Evolutionary conservation across 2,888 invertebrate genomes (phyloP).

Genomic region (Tortricodes alternella): DNA sequence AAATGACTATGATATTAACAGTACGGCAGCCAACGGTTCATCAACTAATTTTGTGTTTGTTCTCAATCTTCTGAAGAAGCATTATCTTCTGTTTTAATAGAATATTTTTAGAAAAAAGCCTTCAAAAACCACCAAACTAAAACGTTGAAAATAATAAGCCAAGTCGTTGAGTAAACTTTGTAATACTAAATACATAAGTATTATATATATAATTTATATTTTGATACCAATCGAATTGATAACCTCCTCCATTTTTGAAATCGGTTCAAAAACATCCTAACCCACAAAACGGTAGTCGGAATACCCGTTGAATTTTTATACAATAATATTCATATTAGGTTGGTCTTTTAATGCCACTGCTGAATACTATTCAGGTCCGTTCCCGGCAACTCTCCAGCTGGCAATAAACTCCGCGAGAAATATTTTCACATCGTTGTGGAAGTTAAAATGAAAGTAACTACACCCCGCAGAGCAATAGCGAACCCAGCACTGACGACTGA

Average conservation of each 20-base stretch:
- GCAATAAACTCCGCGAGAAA: conserved; percentile 76
- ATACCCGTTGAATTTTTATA: conserved; percentile 1
- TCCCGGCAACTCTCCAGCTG: conserved; percentile 67
- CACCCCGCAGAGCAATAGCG: conserved; percentile 72
- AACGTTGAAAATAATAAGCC: no score
- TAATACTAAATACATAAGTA: no score
- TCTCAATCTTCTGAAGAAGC: no score
- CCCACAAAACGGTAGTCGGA: not conserved
- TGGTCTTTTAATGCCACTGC: conserved; percentile 44
- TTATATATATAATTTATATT: no score
- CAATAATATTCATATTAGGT: conserved; percentile 27
- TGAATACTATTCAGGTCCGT: conserved; percentile 48
- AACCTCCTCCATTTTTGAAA: not conserved
- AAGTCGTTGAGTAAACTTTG: not conserved
- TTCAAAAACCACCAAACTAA: no score
- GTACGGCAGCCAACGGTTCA: no score
- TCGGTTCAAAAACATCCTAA: not conserved
- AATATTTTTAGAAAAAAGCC: no score
- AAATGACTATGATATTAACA: no score
- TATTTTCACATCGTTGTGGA: conserved; percentile 81
- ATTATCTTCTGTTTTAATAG: no score
- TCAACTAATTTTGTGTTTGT: no score
- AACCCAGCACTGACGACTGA: conserved; percentile 60
- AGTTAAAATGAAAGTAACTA: conserved; percentile 80
- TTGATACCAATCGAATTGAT: no score